These are phyloP conservation scores for Dryas iulia DNA, from an alignment of 1,140 invertebrate genomes.

Conservation along the genomic window DNA sequence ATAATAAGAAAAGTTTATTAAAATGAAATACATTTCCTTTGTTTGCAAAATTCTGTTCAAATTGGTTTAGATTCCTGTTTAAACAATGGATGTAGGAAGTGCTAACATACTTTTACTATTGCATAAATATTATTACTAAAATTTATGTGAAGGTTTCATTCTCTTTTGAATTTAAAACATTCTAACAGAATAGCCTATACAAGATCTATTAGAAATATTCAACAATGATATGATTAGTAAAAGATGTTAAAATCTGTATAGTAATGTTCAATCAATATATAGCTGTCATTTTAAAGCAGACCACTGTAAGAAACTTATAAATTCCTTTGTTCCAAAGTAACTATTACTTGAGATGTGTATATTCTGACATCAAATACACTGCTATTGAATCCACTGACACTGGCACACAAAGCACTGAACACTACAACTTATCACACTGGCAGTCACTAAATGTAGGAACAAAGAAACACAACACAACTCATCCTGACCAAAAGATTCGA, in stretches of 20 bases:
- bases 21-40: not conserved
- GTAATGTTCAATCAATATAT: constrained; percentile 18
- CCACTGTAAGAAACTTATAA: not conserved
- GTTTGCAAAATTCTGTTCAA: not conserved
- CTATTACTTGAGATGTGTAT: not conserved
- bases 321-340: constrained; percentile 27
- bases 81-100: not conserved
- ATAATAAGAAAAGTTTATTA: not conserved
- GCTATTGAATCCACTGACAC: constrained; percentile 7
- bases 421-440: constrained; percentile 18
- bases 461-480: constrained; percentile 31
- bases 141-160: not conserved
- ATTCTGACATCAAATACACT: not conserved
- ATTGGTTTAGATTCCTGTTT: not conserved
- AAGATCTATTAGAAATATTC: no score
- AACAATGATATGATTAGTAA: not conserved
- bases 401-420: constrained; percentile 21
- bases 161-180: not conserved
- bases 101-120: not conserved
- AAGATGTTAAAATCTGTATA: not conserved
- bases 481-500: constrained; percentile 8
- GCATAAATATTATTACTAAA: not conserved
- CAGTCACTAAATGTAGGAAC: constrained; percentile 32
- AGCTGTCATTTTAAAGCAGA: constrained; percentile 6
- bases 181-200: no score